Base-by-base conservation (phyloP, 2,797 vertebrate genomes). In the Holocentrus rufus region DNA sequence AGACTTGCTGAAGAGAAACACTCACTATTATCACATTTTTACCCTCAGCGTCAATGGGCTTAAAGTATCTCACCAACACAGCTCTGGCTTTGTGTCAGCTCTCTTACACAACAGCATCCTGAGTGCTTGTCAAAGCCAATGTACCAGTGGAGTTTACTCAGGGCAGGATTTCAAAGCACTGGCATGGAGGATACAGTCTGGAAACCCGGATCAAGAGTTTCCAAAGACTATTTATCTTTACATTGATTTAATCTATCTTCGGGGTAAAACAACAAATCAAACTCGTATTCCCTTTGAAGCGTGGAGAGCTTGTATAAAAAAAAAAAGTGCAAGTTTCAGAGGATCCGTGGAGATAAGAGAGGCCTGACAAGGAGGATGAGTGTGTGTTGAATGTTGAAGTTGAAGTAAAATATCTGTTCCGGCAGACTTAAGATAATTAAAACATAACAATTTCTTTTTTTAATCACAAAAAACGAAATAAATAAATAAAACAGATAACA, bases 1-100 rank as follows among this genome's bases (percentile, higher is more conserved):
- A 81, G 77, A 69, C 72, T 72, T 73, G 67, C 79, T 81, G 61
- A 79, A 69, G 77, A 87, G 77, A 83, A 82, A 85, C 80, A 82
- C 69, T 80, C 77, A 62, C 74, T 78, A 73, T 84, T 13, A 66
- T 72, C 62, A 70, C 30, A 67, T 82, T 87, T 81, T 81, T 68
- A 74, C 65, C 63, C 72, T 74, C 64, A 59, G 69, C 67, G 22
- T 78, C 56, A 31, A 60, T 46, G 44, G 63, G 65, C 70, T 85
- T 80, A 69, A 76, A 84, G 78, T 60, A 73, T 76, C 82, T 82
- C 80, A 77, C 66, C 46, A 66, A 69, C 49, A 49, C 69, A 82
- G 77, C 63, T 46, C 47, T 23, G 70, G 77, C 80, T 82, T 72
- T 74, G 78, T 82, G 82, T 83, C 73, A 54, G 73, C 76, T 60